Conservation (phyloP, 1,140 invertebrate species). For the Brachionus manjavacas region DNA sequence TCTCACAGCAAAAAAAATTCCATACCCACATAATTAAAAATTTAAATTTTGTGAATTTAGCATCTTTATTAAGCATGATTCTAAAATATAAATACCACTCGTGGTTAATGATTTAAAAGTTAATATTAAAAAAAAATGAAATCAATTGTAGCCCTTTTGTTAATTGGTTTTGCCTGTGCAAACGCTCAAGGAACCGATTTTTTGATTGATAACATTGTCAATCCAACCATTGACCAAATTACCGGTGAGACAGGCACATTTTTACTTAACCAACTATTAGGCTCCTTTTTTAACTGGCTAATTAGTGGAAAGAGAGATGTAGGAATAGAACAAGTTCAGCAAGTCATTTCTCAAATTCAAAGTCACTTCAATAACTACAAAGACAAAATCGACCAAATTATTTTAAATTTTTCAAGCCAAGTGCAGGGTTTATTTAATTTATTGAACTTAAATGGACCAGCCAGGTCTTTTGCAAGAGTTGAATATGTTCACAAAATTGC, state of each 20-base stretch:
- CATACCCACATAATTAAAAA: not conserved
- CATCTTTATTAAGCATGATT: not conserved
- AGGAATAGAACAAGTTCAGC: not conserved
- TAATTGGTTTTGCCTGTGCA: slow-evolving; percentile 15
- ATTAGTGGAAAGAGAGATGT: slow-evolving; percentile 16
- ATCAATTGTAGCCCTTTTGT: not conserved
- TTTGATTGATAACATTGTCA: slow-evolving; percentile 15
- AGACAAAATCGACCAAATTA: slow-evolving; percentile 23
- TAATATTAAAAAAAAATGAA: slow-evolving; percentile 24
- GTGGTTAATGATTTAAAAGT: not conserved
- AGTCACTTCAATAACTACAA: not conserved
- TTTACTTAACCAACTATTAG: not conserved
- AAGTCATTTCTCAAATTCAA: slow-evolving; percentile 16
- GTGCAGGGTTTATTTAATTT: slow-evolving; percentile 10
- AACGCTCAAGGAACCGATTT: slow-evolving; percentile 15
- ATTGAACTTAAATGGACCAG: not conserved
- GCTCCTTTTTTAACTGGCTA: not conserved
- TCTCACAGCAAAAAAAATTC: not conserved
- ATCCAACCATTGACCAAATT: not conserved
- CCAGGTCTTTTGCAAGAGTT: not conserved
- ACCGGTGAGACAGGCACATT: not conserved
- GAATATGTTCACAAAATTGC: not conserved
- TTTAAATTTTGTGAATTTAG: not conserved
- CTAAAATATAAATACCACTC: not conserved
- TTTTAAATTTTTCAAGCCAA: not conserved